Evolutionary conservation across 2,888 invertebrate genomes (phyloP), one percentile per base, ranked within the genome.

Genomic region (Zhuqinia jingwanae): DNA sequence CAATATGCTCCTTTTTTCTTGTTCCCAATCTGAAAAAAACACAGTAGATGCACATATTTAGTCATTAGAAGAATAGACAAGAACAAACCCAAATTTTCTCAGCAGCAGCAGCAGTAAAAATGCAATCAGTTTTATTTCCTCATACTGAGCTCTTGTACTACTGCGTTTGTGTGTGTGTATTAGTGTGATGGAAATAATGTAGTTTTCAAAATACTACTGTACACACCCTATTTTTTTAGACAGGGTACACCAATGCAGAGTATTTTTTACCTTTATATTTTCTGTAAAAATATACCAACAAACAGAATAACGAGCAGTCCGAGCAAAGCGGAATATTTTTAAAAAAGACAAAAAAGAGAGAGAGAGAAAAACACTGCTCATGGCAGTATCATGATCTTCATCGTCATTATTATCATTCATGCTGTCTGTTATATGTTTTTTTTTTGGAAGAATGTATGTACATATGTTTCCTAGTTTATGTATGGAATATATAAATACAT

Each of bases 121-220:
- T 63, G 36, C n/a, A 65, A 20, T 6, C 42, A 42, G 20, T 68
- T 68, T 68, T 42, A 68, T 68, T 42, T 68, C 65, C 65, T 68
- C 20, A 2, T 42, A 17, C 20, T 10, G n/a, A n/a, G n/a, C n/a
- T n/a, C n/a, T n/a, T n/a, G n/a, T n/a, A n/a, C n/a, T n/a, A n/a
- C n/a, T n/a, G n/a, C n/a, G n/a, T n/a, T n/a, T n/a, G n/a, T n/a
- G n/a, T n/a, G n/a, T n/a, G n/a, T n/a, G n/a, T n/a, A n/a, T n/a
- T n/a, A n/a, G n/a, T n/a, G 6, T 2, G 42, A 42, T 45, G 36
- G 36, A 6, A 36, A 8, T 36, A 36, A 36, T 36, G 36, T 8
- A 36, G 5, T 36, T 36, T 36, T 36, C 36, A 36, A 36, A 36
- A 36, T 8, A 6, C 36, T 36, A 8, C 8, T 36, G 65, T 42